Evolutionary conservation across 1,140 invertebrate genomes (phyloP).

Genomic region (Papilio machaon): DNA sequence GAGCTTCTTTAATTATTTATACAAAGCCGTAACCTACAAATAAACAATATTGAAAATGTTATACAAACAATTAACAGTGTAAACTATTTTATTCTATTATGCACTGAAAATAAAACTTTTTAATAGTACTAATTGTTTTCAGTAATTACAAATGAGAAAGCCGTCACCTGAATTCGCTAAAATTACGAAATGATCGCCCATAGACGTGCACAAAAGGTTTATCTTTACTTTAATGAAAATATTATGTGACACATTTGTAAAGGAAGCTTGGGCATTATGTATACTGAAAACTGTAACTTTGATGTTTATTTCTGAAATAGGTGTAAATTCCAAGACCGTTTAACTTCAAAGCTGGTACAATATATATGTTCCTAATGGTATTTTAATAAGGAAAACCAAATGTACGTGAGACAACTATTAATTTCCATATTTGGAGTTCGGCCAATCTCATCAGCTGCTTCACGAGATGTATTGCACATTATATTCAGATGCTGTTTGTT

Average conservation of each 20-base stretch:
- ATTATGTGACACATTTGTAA: too few species aligned
- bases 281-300: too few species aligned
- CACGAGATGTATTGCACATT: neutral
- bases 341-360: neutral
- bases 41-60: neutral
- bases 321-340: too few species aligned
- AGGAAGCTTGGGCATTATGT: too few species aligned
- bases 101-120: neutral
- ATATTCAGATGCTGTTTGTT: neutral
- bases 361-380: neutral
- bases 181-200: neutral
- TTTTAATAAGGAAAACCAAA: neutral
- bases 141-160: too few species aligned
- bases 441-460: neutral
- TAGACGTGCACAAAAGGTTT: too few species aligned
- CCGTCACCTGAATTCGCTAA: too few species aligned
- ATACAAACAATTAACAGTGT: neutral
- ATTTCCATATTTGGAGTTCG: slow-evolving; percentile 14
- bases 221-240: too few species aligned
- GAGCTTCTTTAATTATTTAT: neutral
- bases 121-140: neutral
- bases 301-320: too few species aligned
- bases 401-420: neutral
- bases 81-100: neutral
- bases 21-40: neutral